Evolutionary conservation across 2,113 vertebrate species (phyloP), one percentile per base, ranked within the genome.

Genomic region (Caranx ignobilis): DNA sequence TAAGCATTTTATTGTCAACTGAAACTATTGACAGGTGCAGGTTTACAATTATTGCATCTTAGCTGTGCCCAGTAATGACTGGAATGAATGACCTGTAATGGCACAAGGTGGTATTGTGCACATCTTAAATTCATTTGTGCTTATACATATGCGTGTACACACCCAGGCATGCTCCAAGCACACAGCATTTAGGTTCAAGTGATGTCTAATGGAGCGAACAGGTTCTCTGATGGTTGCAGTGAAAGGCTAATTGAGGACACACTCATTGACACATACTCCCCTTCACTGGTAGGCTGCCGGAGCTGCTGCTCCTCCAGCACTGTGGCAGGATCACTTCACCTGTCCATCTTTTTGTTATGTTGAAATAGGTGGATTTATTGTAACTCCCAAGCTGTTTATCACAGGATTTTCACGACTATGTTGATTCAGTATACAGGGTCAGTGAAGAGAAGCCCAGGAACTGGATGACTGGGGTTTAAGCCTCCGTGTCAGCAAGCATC

Each of bases 171-270:
- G 63, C 76, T 84, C 48, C 47, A 60, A 45, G 48, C 74, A 63
- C 65, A 64, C 55, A 18, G 57, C 78, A 45, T 86, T 74, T 63
- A 84, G 57, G 71, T 31, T n/a, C 43, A 55, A 71, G 54, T 73
- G 81, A 72, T 70, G 82, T 82, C 80, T 90, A 86, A 90, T 90
- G 84, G 87, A 71, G 81, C 59, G 59, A 63, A 57, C 66, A 75
- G 9, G 71, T 71, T 81, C 79, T 84, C 76, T 71, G 47, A 83
- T 57, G 75, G 70, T 74, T 61, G 39, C 12, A 68, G 63, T 71
- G 69, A 64, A 82, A 77, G 76, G 75, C 52, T 60, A 83, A 74
- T 60, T 63, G 39, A 78, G 81, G 80, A 89, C 83, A 82, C 56
- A 32, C 34, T 34, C 6, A 0, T 21, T 26, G 57, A 39, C 39